A percentile compares a stretch with the other conserved stretches of the same genome.
Evolutionary conservation across 2,113 vertebrate genomes (phyloP).

Genomic region (Lepus europaeus): DNA sequence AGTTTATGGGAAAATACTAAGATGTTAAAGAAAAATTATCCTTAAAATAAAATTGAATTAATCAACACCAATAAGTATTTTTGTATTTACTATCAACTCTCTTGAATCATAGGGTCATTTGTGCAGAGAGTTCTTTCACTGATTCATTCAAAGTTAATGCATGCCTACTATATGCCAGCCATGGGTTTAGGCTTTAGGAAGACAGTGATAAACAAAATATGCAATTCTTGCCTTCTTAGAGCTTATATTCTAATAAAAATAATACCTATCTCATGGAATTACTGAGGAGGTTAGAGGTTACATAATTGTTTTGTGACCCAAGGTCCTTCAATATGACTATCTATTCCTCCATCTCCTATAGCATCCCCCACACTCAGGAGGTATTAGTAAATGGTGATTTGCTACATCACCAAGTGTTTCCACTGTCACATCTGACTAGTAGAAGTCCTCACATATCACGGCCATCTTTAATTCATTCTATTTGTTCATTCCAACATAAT

Average conservation of each 20-base stretch:
- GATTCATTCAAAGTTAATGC: neutral
- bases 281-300: neutral
- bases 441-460: slow-evolving; percentile 4
- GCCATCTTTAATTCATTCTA: neutral
- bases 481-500: neutral
- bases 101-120: neutral
- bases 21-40: neutral
- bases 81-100: neutral
- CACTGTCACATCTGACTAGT: neutral
- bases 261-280: neutral
- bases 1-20: neutral
- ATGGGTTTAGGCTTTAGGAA: neutral
- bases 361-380: neutral
- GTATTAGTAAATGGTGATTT: neutral
- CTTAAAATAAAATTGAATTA: slow-evolving; percentile 47
- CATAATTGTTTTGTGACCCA: neutral
- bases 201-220: neutral
- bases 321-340: neutral
- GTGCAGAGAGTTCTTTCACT: neutral
- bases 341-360: neutral
- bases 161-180: neutral
- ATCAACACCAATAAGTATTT: neutral
- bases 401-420: too few species aligned
- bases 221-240: neutral
- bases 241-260: neutral